phyloP scores from a whole-genome alignment of 2,797 vertebrate species.

The Cheirogaleus major region DNA sequence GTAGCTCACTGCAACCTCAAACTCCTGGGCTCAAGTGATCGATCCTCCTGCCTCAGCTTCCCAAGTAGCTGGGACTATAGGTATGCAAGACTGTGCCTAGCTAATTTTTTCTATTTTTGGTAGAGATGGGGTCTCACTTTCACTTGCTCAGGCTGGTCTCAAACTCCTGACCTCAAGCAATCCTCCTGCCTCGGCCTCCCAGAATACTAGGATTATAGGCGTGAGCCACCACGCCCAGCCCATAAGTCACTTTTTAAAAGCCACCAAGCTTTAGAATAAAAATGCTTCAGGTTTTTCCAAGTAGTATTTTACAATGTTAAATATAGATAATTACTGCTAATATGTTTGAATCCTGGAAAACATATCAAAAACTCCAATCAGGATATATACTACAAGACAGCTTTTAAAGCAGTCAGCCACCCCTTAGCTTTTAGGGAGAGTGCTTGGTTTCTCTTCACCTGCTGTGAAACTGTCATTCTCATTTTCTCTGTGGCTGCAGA shows the following conservation, averaged over 20 bases:
- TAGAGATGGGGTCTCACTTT: too few species aligned
- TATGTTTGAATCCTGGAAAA: background rate
- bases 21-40: too few species aligned
- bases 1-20: too few species aligned
- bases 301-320: background rate
- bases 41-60: too few species aligned
- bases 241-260: slow-evolving; percentile 3
- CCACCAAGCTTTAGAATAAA: slow-evolving; percentile 13
- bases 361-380: background rate
- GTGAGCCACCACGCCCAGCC: too few species aligned
- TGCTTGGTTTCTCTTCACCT: background rate
- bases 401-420: background rate
- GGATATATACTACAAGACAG: background rate
- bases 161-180: too few species aligned
- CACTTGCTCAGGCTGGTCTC: too few species aligned
- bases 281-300: slow-evolving; percentile 5
- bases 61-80: too few species aligned
- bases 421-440: background rate
- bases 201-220: too few species aligned
- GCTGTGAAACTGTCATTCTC: background rate
- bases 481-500: background rate
- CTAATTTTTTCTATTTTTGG: too few species aligned
- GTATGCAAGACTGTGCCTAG: too few species aligned
- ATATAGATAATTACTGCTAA: background rate
- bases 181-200: too few species aligned